Evolutionary conservation across 2,797 vertebrate species (phyloP).

Genomic region (Semotilus atromaculatus): DNA sequence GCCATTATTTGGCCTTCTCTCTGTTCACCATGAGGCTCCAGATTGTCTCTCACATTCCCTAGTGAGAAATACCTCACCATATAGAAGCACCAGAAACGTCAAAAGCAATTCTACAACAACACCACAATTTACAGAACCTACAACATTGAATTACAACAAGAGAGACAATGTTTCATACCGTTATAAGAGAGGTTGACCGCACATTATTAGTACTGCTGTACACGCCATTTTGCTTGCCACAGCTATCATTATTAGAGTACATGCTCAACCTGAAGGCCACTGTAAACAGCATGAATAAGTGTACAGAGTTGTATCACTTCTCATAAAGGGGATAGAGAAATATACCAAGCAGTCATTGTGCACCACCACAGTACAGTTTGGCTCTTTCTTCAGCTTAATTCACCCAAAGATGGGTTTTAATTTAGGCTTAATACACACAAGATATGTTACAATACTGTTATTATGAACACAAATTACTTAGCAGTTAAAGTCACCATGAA

Average conservation of each 20-base stretch:
- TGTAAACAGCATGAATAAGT: background rate
- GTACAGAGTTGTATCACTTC: background rate
- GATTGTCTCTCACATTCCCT: slow-evolving; percentile 41
- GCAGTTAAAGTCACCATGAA: background rate
- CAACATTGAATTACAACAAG: background rate
- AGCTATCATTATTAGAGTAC: background rate
- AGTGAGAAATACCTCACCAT: slow-evolving; percentile 26
- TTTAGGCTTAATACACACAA: background rate
- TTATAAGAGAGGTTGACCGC: background rate
- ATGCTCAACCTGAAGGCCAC: background rate
- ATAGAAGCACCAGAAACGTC: slow-evolving; percentile 11
- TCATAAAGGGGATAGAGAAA: background rate
- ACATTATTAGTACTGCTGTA: slow-evolving; percentile 8
- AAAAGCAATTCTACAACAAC: slow-evolving; percentile 37
- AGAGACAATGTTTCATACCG: background rate
- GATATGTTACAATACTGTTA: background rate
- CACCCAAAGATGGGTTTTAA: background rate
- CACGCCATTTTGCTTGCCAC: slow-evolving; percentile 1
- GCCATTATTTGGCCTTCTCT: slow-evolving; percentile 15
- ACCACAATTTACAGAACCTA: background rate
- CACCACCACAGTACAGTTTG: background rate
- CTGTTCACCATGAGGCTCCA: slow-evolving; percentile 37
- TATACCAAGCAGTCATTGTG: background rate
- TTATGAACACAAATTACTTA: background rate
- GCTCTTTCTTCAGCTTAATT: background rate